Evolutionary conservation across 2,113 vertebrate genomes (phyloP), one percentile per base, ranked within the genome.

Genomic region (Epinephelus fuscoguttatus): DNA sequence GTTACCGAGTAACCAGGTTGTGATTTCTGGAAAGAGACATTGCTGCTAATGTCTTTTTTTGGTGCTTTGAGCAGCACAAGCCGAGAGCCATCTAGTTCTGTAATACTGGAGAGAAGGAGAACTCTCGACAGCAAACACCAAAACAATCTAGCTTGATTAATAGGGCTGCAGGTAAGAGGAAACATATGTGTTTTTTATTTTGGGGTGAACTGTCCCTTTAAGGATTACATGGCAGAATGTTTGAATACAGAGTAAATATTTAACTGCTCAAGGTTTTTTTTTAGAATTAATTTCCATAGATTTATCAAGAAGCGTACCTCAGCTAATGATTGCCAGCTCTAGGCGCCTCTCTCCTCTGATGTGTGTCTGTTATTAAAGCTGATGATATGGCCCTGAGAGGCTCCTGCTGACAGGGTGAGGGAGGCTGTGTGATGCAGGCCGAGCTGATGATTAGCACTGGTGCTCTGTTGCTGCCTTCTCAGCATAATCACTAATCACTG

Each of bases 401-500:
- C 86, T 81, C 82, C 82, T 40, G 70, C 77, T 86, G 87, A 85
- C 81, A 70, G 77, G 79, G 77, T 74, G 82, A 90, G 86, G 70
- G 83, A 83, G 91, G 82, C 64, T 89, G 82, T 60, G 78, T 82
- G 87, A 91, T 83, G 75, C 81, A 52, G 86, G 67, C 49, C 60
- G 72, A 66, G 86, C 75, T 85, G 79, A 88, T 92, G 90, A 93
- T 93, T 89, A 94, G 91, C 88, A 73, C 83, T 82, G 89, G 86
- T 71, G 90, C 91, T 86, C 89, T 88, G 89, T 71, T 92, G 91
- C 86, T 92, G 93, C 91, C 77, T 88, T 62, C 87, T 94, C 94
- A 93, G 94, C 93, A 91, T 91, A 92, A 93, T 90, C 90, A 84
- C 91, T 94, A 94, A 95, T 94, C 92, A 94, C 87, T 71, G 56